Evolutionary conservation across 2,888 invertebrate species (phyloP), one percentile per base, ranked within the genome.

Genomic region (Falcaria lacertinaria): DNA sequence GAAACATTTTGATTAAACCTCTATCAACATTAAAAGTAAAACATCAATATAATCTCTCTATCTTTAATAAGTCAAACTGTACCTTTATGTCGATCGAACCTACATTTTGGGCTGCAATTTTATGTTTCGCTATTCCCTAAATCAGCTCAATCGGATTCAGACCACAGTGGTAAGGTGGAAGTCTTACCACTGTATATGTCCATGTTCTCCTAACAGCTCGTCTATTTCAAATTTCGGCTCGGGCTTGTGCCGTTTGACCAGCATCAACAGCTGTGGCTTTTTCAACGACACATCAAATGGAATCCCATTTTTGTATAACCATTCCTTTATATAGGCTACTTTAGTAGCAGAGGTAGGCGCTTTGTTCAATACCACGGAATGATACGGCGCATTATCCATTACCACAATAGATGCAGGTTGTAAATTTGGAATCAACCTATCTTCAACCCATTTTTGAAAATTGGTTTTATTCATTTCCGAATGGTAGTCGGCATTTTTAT

Each of bases 401-500:
- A 52, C 50, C 28, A 52, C 50, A 16, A 47, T 51, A 13, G 45
- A 45, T 15, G 41, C 22, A 15, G 41, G 11, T 11, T 4, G 17
- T 8, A 54, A 2, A 41, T 54, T 55, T 4, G 52, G 51, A 14
- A 50, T 42, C 1, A 52, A 33, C 15, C 54, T 52, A 42, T 54
- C 54, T 14, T 13, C 43, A 3, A 54, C 35, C 54, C 54, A 56
- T 42, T 60, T 56, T 5, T 36, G 49, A 34, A 57, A 60, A 36
- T 60, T 60, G 16, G 41, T 19, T 14, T 19, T 13, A 43, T 59
- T 57, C 55, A 60, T 60, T 37, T 58, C 54, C 5, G 49, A 54
- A 39, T 59, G 54, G 13, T 57, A 59, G 15, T 56, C 57, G 35
- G 52, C 57, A 5, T 15, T 15, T 45, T 57, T 56, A 17, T 55